Base-by-base conservation (phyloP, 1,140 invertebrate species). In the Diachasmimorpha longicaudata region DNA sequence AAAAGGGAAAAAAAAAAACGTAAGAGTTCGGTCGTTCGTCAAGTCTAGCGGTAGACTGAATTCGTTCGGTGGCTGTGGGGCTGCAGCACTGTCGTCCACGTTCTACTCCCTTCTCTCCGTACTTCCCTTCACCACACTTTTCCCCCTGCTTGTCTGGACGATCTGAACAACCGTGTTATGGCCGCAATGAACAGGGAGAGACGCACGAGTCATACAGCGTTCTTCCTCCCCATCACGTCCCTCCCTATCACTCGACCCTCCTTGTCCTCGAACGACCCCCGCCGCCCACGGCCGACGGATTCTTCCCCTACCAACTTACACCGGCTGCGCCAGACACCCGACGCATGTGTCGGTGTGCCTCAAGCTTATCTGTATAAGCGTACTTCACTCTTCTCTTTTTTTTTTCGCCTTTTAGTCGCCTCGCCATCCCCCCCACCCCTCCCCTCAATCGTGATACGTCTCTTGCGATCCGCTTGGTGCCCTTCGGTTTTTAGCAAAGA, bases 31-130 rank as follows among this genome's bases (percentile, higher is more conserved):
- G 74, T 70, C 73, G 36, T 48, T 77, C 79, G 77, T 81, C 83
- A 85, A 82, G 82, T 87, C 85, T 81, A 81, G 79, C 85, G 85
- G 85, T 83, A 84, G 83, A 87, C 85, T 86, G 84, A 86, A 83
- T 81, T 83, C 81, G 79, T 83, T 79, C 81, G 81, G 83, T 83
- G 84, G 82, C 85, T 86, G 86, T 84, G 85, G 84, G 85, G 81
- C 82, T 76, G 85, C 85, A 87, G 83, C 85, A 85, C 81, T 81
- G 78, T 85, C 81, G 84, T 73, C 72, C 52, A 19, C 67, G 55
- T 75, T 81, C 69, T 70, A 74, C 72, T 76, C 74, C 70, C 75
- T 69, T 70, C 72, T 75, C 75, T 77, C 76, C 67, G 14, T 66
- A 13, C 66, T 46, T 44, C 48, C 25, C 48, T 39, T 70, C 74